Evolutionary conservation across 2,797 vertebrate genomes (phyloP), one percentile per base, ranked within the genome.

Genomic region (Mormyrops attenuatus): DNA sequence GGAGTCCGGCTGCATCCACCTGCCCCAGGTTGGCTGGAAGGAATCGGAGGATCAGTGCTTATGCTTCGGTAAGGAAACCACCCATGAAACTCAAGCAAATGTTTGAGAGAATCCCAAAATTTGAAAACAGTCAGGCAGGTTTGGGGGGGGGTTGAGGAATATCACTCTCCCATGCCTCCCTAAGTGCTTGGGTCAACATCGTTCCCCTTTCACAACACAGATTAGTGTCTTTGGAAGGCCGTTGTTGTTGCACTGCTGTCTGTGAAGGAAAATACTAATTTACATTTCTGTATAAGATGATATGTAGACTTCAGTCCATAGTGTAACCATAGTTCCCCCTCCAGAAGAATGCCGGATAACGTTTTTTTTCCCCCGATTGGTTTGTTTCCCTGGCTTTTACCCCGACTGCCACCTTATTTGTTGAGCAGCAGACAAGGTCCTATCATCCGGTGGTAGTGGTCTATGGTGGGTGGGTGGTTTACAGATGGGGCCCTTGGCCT

Each of bases 381-480:
- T 60, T 87, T 63, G 52, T 88, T 88, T 87, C 73, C 90, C 82
- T 47, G n/a, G 82, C 86, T 85, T 53, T 26, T 55, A 30, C 22
- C 41, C 41, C 50, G 34, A 47, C 44, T 89, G 34, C 53, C 73
- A 69, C 34, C 6, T 88, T 73, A 88, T 88, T 90, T 90, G 89
- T 41, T 89, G 84, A 88, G 89, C 90, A 55, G 53, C 90, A 88
- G 7, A 15, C 52, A 89, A 80, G 89, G 90, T 91, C 52, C 85
- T 17, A 7, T 38, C 34, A 1, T 34, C 30, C 22, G 66, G 47
- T 26, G 85, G 85, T 44, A 38, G 85, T n/a, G 34, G 57, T 63
- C 52, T 77, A 60, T 26, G 47, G 20, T 85, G 47, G 82, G 5
- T 13, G 1, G 30, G 34, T 30, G 26, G 26, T 0, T 0, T 41